Evolutionary conservation across 1,140 invertebrate genomes (phyloP), one percentile per base, ranked within the genome.

Genomic region (Asobara japonica): DNA sequence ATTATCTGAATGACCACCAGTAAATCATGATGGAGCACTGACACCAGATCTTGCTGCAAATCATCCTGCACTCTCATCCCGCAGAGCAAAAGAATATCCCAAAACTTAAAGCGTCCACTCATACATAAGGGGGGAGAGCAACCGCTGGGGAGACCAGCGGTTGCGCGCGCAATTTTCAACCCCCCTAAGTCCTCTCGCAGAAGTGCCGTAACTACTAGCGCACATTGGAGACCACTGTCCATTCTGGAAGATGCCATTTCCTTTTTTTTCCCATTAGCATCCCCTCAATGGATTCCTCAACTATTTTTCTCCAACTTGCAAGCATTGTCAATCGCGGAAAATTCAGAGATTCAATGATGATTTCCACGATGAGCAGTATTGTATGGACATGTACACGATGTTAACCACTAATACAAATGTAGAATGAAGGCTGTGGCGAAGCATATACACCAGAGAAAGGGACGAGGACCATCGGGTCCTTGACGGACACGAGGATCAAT

Each of bases 401-500:
- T 51, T 56, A 3, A 25, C 18, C 51, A 56, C 51, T 25, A 22
- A 56, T 56, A 56, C 18, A 56, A 29, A 71, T 61, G 18, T 60
- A 64, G 65, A 70, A 56, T 68, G 31, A 66, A 70, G 64, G 65
- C 27, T 61, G 51, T 56, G 20, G 72, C 13, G 5, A 41, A 30
- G 38, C 29, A 48, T 67, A 67, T 29, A 67, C 4, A 4, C 0
- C 69, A 65, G 71, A 71, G 74, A 78, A 73, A 75, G 61, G 71
- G 62, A 67, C 80, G 80, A 83, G 84, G 84, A 84, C 83, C 82
- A 83, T 81, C 83, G 82, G 78, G 81, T 86, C 82, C 85, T 86
- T 86, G 85, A 86, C 83, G 84, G 84, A 86, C 85, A 81, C 83
- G 82, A 82, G 83, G 84, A 87, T 86, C 84, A 86, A 88, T 87